Evolutionary conservation across 2,113 vertebrate genomes (phyloP).

Genomic region (Nothocercus nigrocapillus): DNA sequence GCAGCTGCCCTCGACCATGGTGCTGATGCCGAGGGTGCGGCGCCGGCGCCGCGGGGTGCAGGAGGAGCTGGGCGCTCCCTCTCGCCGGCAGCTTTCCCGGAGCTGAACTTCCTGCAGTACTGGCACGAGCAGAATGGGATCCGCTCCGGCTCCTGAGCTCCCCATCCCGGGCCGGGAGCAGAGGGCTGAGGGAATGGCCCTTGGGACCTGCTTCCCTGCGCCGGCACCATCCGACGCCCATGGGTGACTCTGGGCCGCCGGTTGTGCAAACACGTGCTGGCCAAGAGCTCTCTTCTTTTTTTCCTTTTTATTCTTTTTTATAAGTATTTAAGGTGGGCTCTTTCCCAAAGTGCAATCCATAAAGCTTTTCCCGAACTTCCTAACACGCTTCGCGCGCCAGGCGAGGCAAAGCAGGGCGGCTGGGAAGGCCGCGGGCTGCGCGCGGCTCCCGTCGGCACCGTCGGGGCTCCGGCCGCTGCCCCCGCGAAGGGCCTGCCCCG

Average conservation of each 20-base stretch:
- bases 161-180: no score
- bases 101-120: no score
- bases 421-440: not conserved
- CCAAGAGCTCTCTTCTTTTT: not conserved
- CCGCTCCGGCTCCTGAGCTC: no score
- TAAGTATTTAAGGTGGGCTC: not conserved
- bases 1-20: no score
- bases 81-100: no score
- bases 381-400: fast-evolving
- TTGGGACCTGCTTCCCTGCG: no score
- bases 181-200: no score
- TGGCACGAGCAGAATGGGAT: no score
- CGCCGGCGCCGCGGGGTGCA: no score
- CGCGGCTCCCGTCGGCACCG: fast-evolving
- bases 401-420: fast-evolving
- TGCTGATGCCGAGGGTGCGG: no score
- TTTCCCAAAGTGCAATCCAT: fast-evolving
- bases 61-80: no score
- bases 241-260: fast-evolving
- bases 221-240: fast-evolving
- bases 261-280: fast-evolving
- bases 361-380: not conserved
- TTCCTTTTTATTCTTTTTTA: not conserved
- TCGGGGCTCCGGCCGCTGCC: no score
- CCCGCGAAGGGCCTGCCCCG: not conserved